Conservation (phyloP, 2,113 vertebrate species). For the Corythornis vintsioides region DNA sequence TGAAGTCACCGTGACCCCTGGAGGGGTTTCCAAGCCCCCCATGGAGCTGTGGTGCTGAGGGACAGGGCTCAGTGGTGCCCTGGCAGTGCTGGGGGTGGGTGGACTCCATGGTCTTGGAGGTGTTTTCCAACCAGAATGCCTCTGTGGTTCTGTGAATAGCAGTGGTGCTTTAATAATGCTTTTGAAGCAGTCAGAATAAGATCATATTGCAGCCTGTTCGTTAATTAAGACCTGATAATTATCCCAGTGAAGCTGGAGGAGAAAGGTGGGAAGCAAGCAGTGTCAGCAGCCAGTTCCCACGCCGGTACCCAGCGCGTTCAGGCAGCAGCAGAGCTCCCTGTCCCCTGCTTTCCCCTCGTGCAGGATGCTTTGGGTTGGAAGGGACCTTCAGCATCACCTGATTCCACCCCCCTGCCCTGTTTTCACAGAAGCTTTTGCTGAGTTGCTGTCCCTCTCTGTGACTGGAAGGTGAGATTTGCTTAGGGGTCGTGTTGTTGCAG, state of each 20-base stretch:
- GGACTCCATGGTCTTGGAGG: too few species aligned
- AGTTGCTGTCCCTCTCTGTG: background rate
- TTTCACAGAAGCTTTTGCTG: background rate
- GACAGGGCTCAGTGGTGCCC: too few species aligned
- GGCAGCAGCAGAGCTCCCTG: background rate
- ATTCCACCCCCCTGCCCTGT: too few species aligned
- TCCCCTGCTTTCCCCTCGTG: background rate
- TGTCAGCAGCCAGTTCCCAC: background rate
- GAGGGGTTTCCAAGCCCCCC: too few species aligned
- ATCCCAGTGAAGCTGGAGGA: background rate
- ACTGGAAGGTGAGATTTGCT: background rate
- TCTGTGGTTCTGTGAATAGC: background rate
- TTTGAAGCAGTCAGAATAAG: background rate
- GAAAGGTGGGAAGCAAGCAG: accelerated
- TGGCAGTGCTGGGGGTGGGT: too few species aligned
- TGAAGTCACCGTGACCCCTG: too few species aligned
- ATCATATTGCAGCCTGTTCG: accelerated
- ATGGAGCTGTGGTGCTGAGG: too few species aligned
- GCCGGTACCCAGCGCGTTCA: background rate
- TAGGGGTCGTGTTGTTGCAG: background rate
- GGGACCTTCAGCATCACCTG: too few species aligned
- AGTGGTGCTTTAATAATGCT: background rate
- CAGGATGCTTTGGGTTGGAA: too few species aligned
- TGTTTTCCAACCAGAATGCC: too few species aligned
- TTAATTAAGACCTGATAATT: background rate